Base-by-base conservation (phyloP, 2,797 vertebrate genomes). In the Chloroceryle amazona region DNA sequence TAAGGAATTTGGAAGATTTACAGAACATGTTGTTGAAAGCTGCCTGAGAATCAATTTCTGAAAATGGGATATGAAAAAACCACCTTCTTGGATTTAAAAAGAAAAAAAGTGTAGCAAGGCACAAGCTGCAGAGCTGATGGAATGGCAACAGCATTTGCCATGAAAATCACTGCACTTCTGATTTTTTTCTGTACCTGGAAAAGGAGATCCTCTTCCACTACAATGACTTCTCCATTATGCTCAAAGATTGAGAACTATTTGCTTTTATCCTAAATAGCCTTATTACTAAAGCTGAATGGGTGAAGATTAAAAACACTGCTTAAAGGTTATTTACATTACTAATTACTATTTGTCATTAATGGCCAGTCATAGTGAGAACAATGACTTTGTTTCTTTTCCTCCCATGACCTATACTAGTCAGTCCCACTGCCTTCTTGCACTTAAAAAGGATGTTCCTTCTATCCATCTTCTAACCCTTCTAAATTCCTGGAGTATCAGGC, bases 291-390 rank as follows among this genome's bases (percentile, higher is more conserved):
- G 47, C 29, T 42, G 66, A 62, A 58, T 15, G 39, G 25, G 44
- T 44, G 47, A 71, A 73, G 33, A 84, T 75, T 81, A 70, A 95
- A 85, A 88, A 10, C 47, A 33, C 54, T 86, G 28, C 33, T 70
- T 41, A 79, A 72, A 91, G 28, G 46, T 90, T 90, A 75, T 28
- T 83, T 55, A 44, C 9, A 2, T 29, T 79, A 51, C 49, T 96
- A 94, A 94, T 90, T 78, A 46, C 55, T 35, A 8, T 58, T 86
- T 47, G 73, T 81, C 85, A 26, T 91, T 95, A 91, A 91, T 89
- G 58, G 51, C 39, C 76, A 89, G 79, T 81, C 82, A 91, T 5
- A 47, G 15, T 37, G 42, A 90, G 83, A 96, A 70, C 42, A 90
- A 91, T 62, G 29, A 68, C 41, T 95, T 70, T 19, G 6, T 49